Conservation (phyloP, 2,113 vertebrate species). For the Dunckerocampus dactyliophorus region DNA sequence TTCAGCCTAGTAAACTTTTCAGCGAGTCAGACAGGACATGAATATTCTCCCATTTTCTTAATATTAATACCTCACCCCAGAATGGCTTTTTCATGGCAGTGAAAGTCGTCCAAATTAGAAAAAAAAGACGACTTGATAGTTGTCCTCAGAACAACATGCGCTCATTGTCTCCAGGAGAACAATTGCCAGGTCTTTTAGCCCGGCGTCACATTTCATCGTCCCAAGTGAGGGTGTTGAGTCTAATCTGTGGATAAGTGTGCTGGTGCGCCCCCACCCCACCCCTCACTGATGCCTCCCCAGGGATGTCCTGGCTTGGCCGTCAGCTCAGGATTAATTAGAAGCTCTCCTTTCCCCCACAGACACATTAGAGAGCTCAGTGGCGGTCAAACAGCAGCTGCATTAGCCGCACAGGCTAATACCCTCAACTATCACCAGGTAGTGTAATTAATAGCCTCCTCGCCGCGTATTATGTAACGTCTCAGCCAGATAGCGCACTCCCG, state of each 20-base stretch:
- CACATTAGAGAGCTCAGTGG: constrained; percentile 78
- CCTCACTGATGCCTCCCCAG: constrained; percentile 69
- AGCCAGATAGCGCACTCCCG: neutral
- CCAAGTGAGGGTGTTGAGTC: constrained; percentile 49
- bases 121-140: constrained; percentile 11
- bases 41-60: constrained; percentile 49
- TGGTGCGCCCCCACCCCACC: constrained; percentile 46
- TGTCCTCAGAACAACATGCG: constrained; percentile 6
- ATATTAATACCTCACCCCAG: constrained; percentile 18
- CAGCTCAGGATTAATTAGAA: constrained; percentile 97
- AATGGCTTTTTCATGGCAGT: constrained; percentile 31
- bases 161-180: constrained; percentile 20
- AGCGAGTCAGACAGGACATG: constrained; percentile 56
- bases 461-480: constrained; percentile 10
- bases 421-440: constrained; percentile 58
- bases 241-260: constrained; percentile 68
- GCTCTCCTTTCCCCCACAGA: constrained; percentile 75
- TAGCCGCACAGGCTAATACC: constrained; percentile 66
- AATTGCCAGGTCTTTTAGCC: constrained; percentile 32
- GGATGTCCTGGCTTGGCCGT: constrained; percentile 84
- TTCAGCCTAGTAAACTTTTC: constrained; percentile 61
- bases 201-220: constrained; percentile 42
- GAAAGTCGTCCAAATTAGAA: constrained; percentile 29
- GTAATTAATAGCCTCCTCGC: constrained; percentile 68
- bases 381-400: constrained; percentile 74